These are phyloP conservation scores for Calameuta filiformis DNA, from an alignment of 2,888 invertebrate species.

Conservation along the genomic window DNA sequence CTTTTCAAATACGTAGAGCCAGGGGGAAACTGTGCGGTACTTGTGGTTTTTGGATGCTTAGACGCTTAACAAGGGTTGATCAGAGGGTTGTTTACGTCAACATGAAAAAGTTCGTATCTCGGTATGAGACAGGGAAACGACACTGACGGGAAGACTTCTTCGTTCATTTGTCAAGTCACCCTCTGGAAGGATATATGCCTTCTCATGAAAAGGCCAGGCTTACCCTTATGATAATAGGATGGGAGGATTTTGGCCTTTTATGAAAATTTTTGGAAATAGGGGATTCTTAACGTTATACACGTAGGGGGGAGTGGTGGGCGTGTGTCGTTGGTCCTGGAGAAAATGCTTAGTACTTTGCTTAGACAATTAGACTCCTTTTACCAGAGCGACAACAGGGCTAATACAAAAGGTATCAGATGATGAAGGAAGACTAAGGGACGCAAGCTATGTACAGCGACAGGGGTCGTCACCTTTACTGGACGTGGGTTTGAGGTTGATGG, in stretches of 20 bases:
- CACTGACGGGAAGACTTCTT: background rate
- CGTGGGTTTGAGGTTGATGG: constrained; percentile 31
- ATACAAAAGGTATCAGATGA: background rate
- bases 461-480: constrained; percentile 15
- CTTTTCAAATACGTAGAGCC: background rate
- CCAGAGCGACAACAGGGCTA: constrained; percentile 9
- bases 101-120: background rate
- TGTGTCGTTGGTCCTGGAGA: background rate
- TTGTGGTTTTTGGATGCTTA: background rate
- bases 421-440: constrained; percentile 10
- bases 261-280: background rate
- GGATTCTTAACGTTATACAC: constrained; percentile 6
- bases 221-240: background rate
- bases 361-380: constrained; percentile 18
- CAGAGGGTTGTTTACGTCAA: background rate
- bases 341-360: background rate
- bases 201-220: background rate
- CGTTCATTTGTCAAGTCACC: background rate
- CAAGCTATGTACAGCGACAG: constrained; percentile 5
- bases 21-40: background rate
- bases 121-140: background rate
- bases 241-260: background rate
- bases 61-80: background rate
- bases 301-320: background rate
- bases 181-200: background rate